These are phyloP conservation scores for Chloroceryle inda DNA, from an alignment of 2,797 vertebrate species.

Conservation along the genomic window DNA sequence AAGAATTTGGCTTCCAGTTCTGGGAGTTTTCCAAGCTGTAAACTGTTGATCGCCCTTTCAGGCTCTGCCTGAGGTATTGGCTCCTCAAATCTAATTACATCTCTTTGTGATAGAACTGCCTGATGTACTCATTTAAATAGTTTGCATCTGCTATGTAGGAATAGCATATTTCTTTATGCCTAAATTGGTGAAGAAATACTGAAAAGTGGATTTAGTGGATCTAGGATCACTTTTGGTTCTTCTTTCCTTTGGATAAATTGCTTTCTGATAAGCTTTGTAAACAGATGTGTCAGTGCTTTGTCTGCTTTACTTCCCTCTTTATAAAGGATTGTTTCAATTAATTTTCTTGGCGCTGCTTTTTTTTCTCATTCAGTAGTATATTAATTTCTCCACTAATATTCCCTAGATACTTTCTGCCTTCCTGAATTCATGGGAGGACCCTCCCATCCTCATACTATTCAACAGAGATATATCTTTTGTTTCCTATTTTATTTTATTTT, in stretches of 20 bases:
- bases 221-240: neutral
- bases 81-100: constrained; percentile 52
- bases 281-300: neutral
- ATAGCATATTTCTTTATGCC: neutral
- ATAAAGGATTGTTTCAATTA: neutral
- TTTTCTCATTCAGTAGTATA: neutral
- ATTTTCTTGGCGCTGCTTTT: neutral
- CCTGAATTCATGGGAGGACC: neutral
- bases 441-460: neutral
- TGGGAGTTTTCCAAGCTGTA: constrained; percentile 56
- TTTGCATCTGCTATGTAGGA: neutral
- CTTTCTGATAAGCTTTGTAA: neutral
- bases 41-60: constrained; percentile 45
- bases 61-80: constrained; percentile 50
- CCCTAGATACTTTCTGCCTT: neutral
- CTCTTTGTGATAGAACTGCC: constrained; percentile 1
- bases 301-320: neutral
- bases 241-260: neutral
- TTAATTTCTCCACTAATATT: neutral
- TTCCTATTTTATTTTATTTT: rapidly evolving
- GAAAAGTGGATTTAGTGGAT: constrained; percentile 5
- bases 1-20: constrained; percentile 37
- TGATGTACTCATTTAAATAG: neutral
- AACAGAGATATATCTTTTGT: rapidly evolving
- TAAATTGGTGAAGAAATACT: neutral